These are phyloP conservation scores for Agrotis clavis DNA, from an alignment of 2,888 invertebrate species.

Conservation along the genomic window DNA sequence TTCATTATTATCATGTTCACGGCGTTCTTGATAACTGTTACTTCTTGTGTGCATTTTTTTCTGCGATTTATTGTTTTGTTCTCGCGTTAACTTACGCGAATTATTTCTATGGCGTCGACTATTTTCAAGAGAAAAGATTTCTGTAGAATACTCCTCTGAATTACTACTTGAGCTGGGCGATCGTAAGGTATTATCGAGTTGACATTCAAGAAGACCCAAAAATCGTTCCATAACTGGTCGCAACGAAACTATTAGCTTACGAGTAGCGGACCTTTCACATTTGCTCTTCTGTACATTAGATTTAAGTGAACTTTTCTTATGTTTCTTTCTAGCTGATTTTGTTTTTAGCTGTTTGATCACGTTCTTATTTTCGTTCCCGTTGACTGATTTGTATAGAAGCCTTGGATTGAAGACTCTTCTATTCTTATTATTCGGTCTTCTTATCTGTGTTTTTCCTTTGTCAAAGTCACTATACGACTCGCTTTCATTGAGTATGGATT, in stretches of 20 bases:
- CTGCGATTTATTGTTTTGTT: neutral
- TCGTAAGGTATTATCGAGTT: constrained; percentile 57
- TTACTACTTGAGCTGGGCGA: constrained; percentile 14
- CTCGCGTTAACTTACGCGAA: neutral
- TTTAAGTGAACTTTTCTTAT: constrained; percentile 28
- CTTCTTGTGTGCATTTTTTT: neutral
- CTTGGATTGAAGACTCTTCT: constrained; percentile 25
- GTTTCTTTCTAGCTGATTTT: constrained; percentile 38
- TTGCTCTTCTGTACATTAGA: constrained; percentile 2
- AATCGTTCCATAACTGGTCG: constrained; percentile 55
- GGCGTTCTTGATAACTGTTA: constrained; percentile 8
- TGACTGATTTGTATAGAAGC: neutral
- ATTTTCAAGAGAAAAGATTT: constrained; percentile 15
- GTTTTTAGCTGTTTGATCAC: neutral
- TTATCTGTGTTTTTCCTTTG: constrained; percentile 14
- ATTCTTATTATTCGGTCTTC: neutral
- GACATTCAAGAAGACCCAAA: constrained; percentile 49
- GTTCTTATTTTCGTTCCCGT: constrained; percentile 9
- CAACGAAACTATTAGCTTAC: constrained; percentile 44
- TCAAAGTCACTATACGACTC: constrained; percentile 31
- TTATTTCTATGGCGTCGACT: neutral
- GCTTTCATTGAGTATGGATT: constrained; percentile 16
- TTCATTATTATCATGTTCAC: neutral
- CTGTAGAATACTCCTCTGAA: constrained; percentile 12
- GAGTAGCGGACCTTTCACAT: constrained; percentile 51